These are phyloP conservation scores for Trypoxylon attenuatum DNA, from an alignment of 2,888 invertebrate species.

Conservation along the genomic window DNA sequence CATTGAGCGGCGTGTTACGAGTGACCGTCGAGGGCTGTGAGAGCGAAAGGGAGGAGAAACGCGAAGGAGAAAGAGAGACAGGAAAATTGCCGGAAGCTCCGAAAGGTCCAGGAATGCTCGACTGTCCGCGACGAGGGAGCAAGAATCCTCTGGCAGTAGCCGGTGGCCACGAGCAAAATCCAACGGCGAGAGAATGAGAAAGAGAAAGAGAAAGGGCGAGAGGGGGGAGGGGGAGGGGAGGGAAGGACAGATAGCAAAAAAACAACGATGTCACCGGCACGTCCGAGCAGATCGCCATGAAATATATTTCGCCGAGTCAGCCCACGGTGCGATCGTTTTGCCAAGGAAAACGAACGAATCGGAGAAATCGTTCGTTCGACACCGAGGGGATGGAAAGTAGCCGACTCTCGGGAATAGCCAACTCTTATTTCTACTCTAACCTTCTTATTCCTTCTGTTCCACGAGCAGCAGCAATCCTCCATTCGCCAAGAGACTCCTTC, in stretches of 20 bases:
- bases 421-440: too few relatives aligned
- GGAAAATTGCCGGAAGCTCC: slow-evolving; percentile 42
- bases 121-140: not conserved
- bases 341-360: slow-evolving; percentile 50
- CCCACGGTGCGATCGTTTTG: slow-evolving; percentile 50
- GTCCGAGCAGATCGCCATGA: slow-evolving; percentile 55
- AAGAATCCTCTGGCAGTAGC: not conserved
- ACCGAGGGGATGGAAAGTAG: slow-evolving; percentile 9
- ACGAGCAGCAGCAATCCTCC: too few relatives aligned
- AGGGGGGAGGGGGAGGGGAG: slow-evolving; percentile 2
- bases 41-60: too few relatives aligned
- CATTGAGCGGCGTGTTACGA: slow-evolving; percentile 41
- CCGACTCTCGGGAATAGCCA: slow-evolving; percentile 32
- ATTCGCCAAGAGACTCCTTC: too few relatives aligned
- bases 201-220: not conserved
- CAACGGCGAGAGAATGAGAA: not conserved
- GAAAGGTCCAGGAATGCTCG: slow-evolving; percentile 32
- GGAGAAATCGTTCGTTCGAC: slow-evolving; percentile 25
- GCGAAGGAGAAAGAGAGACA: not conserved
- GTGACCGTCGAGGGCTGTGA: too few relatives aligned
- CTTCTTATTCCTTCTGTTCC: too few relatives aligned
- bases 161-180: too few relatives aligned
- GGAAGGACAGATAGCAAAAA: too few relatives aligned
- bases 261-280: slow-evolving; percentile 56
- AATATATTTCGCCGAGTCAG: slow-evolving; percentile 66